Conservation (phyloP, 2,113 vertebrate genomes). For the Megaleporinus macrocephalus region DNA sequence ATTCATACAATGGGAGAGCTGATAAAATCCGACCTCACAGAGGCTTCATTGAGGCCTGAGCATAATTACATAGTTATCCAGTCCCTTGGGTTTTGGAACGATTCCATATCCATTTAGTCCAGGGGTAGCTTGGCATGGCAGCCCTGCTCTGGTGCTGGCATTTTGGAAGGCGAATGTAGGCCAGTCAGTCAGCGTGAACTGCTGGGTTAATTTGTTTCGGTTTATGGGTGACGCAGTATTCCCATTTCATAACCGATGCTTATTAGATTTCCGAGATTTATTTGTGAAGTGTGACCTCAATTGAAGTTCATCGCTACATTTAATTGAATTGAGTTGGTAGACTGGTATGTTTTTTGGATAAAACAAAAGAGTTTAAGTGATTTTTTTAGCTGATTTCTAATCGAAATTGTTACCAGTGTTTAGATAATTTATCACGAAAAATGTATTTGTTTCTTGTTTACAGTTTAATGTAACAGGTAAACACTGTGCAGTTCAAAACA, state of each 20-base stretch:
- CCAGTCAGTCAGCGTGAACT: constrained; percentile 8
- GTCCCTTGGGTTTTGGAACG: constrained; percentile 4
- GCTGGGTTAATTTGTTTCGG: constrained; percentile 9
- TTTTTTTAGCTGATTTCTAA: too few species aligned
- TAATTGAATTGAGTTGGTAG: background rate
- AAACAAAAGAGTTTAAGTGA: background rate
- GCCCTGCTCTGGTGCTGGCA: background rate
- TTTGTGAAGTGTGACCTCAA: background rate
- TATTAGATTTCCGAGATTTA: background rate
- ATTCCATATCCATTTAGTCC: constrained; percentile 1
- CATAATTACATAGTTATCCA: constrained; percentile 19
- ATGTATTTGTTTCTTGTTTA: too few species aligned
- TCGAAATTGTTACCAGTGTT: too few species aligned
- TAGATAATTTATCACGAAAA: too few species aligned
- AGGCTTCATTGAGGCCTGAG: background rate
- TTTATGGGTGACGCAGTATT: background rate
- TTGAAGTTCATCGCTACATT: background rate
- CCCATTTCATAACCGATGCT: background rate
- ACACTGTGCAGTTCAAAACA: too few species aligned
- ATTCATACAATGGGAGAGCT: background rate
- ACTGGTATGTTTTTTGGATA: too few species aligned
- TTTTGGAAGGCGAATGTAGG: background rate
- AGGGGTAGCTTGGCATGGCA: constrained; percentile 14
- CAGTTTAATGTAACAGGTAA: too few species aligned
- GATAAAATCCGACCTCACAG: constrained; percentile 8